These are phyloP conservation scores for Pseudobourletiella spinata DNA, from an alignment of 1,140 invertebrate species.

Conservation along the genomic window DNA sequence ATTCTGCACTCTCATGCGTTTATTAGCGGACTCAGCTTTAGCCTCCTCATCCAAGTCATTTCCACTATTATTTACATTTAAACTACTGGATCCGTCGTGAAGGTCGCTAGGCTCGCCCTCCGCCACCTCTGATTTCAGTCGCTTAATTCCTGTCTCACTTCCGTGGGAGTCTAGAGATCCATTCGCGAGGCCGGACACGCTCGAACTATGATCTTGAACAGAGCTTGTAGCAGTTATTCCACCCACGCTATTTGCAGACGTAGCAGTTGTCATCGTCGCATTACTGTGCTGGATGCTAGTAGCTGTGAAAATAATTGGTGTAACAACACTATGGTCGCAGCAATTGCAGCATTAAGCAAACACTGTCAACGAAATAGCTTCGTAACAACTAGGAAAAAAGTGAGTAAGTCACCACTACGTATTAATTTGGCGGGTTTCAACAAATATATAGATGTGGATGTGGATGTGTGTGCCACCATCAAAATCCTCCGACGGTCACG, in stretches of 20 bases:
- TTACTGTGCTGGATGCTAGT: slow-evolving; percentile 33
- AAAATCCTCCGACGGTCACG: no score
- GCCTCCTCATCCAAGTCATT: slow-evolving; percentile 40
- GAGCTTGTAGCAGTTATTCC: not conserved
- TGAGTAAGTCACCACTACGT: not conserved
- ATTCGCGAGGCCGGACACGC: slow-evolving; percentile 14
- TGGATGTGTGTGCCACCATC: no score
- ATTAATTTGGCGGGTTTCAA: slow-evolving; percentile 9
- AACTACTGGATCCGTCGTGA: slow-evolving; percentile 4
- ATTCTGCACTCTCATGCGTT: slow-evolving; percentile 30
- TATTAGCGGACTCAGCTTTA: slow-evolving; percentile 35
- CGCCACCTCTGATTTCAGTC: slow-evolving; percentile 11
- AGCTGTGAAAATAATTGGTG: slow-evolving; percentile 36
- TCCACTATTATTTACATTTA: slow-evolving; percentile 8
- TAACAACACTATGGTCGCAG: slow-evolving; percentile 34
- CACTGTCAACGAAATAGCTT: slow-evolving; percentile 16
- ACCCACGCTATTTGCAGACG: not conserved
- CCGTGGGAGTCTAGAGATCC: slow-evolving; percentile 28
- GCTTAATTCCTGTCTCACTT: slow-evolving; percentile 17
- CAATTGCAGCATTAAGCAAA: slow-evolving; percentile 28
- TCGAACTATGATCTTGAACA: slow-evolving; percentile 17
- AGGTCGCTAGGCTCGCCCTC: slow-evolving; percentile 10
- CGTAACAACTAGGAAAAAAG: not conserved
- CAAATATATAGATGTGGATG: no score
- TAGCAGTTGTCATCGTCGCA: slow-evolving; percentile 4